These are phyloP conservation scores for Ormyrus pomaceus DNA, from an alignment of 2,888 invertebrate species.

Conservation along the genomic window DNA sequence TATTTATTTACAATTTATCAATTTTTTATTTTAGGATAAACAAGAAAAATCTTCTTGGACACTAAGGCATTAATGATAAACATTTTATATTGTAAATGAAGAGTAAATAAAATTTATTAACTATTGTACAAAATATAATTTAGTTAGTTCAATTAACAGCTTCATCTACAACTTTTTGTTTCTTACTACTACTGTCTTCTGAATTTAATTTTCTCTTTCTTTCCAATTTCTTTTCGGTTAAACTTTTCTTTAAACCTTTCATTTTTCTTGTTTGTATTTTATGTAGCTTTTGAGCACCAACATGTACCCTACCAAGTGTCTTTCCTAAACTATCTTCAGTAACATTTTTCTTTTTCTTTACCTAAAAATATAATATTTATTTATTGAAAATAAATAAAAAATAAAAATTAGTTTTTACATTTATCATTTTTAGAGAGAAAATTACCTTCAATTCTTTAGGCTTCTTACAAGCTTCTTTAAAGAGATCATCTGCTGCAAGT, in stretches of 20 bases:
- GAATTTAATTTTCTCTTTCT: conserved; percentile 74
- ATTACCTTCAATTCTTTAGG: conserved; percentile 85
- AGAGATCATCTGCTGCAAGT: conserved; percentile 92
- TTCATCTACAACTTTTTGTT: conserved; percentile 57
- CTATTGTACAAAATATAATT: conserved; percentile 44
- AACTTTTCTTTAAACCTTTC: conserved; percentile 89
- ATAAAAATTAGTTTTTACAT: too few relatives aligned
- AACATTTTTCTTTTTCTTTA: conserved; percentile 93
- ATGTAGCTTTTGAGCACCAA: conserved; percentile 91
- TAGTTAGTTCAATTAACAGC: conserved; percentile 42
- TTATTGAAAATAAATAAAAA: conserved; percentile 22
- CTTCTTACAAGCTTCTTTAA: conserved; percentile 87
- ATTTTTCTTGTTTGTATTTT: conserved; percentile 93
- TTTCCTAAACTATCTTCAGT: conserved; percentile 91
- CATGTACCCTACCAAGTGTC: conserved; percentile 93
- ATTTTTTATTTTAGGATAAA: conserved; percentile 25
- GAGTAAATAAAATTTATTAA: conserved; percentile 55
- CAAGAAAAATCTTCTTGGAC: conserved; percentile 51
- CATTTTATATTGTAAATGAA: conserved; percentile 7
- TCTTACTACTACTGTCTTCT: conserved; percentile 63
- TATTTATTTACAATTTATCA: conserved; percentile 19
- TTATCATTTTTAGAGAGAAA: conserved; percentile 9
- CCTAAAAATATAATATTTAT: conserved; percentile 72
- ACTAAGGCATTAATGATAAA: conserved; percentile 37
- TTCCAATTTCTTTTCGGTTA: conserved; percentile 82